Base-by-base conservation (phyloP, 2,113 vertebrate species). In the Eudyptes chrysolophus region DNA sequence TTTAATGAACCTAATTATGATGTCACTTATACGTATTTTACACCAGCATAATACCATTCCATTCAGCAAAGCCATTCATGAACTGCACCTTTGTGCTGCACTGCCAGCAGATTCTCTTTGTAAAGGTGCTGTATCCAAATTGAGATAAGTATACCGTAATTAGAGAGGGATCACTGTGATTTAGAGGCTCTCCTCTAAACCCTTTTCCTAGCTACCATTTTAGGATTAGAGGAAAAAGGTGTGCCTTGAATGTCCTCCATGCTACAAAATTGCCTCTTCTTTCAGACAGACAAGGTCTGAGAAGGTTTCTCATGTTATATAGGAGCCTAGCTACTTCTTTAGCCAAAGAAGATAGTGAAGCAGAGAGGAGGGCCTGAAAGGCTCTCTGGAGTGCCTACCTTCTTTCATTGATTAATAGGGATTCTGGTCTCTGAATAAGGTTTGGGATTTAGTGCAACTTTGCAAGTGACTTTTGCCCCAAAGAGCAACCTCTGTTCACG, bases 1-100 rank as follows among this genome's bases (percentile, higher is more conserved):
- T 89, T 92, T 95, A 92, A 92, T 89, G 74, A 82, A 79, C 17
- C 36, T 87, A 78, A 76, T 84, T 91, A 96, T 97, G 92, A 95
- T 90, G 89, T 97, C 86, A 95, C 44, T 85, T 70, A 57, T 11
- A 84, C 26, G 65, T 94, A 87, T 94, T 95, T 95, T 83, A 89
- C 61, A 61, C 65, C 40, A 87, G 40, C 20, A 42, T 71, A 89
- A 94, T 76, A 68, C 30, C 16, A 46, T 85, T 89, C 51, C 72
- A 57, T 87, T 89, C 44, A 75, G 34, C n/a, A 88, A 78, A 91
- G 74, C 54, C 57, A 82, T 82, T 89, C 38, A 61, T 51, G 49
- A 92, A 49, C 92, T 66, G 52, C 75, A 80, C 77, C 65, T 92
- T 82, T 82, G 81, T 65, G 74, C 40, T 72, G 27, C 52, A 21